Evolutionary conservation across 2,797 vertebrate genomes (phyloP).

Genomic region (Chelon auratus): DNA sequence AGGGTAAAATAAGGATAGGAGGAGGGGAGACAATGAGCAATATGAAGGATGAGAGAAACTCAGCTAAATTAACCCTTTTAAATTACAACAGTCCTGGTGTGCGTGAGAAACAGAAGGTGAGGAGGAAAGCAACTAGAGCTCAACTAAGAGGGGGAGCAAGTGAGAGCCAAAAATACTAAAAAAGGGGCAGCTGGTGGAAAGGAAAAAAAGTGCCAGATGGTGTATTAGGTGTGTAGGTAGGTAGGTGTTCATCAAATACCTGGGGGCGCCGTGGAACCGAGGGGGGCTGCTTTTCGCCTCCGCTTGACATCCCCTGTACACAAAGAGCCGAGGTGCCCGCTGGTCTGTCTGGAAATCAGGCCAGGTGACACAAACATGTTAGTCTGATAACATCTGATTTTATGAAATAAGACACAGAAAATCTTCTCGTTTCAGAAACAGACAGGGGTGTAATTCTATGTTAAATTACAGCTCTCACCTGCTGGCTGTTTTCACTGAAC

Average conservation of each 20-base stretch:
- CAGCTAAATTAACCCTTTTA: conserved; percentile 25
- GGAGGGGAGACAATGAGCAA: conserved; percentile 1
- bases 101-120: conserved; percentile 44
- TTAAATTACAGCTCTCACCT: conserved; percentile 83
- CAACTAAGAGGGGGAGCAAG: conserved; percentile 25
- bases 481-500: conserved; percentile 94
- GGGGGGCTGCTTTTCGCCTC: conserved; percentile 95
- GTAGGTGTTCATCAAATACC: conserved; percentile 84
- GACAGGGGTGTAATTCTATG: not conserved
- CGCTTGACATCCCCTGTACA: conserved; percentile 98
- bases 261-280: conserved; percentile 87
- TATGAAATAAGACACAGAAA: too few species aligned
- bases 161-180: conserved; percentile 65
- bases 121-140: conserved; percentile 50
- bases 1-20: conserved; percentile 38
- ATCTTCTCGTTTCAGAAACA: too few species aligned
- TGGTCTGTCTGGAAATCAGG: conserved; percentile 91
- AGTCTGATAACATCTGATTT: conserved; percentile 1
- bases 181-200: conserved; percentile 42
- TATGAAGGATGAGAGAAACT: conserved; percentile 20
- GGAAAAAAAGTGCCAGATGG: conserved; percentile 64
- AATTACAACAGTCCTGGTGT: not conserved
- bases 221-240: conserved; percentile 54
- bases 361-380: conserved; percentile 37
- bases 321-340: conserved; percentile 95